Conservation (phyloP, 2,888 invertebrate genomes). For the Diplolepis rosae region DNA sequence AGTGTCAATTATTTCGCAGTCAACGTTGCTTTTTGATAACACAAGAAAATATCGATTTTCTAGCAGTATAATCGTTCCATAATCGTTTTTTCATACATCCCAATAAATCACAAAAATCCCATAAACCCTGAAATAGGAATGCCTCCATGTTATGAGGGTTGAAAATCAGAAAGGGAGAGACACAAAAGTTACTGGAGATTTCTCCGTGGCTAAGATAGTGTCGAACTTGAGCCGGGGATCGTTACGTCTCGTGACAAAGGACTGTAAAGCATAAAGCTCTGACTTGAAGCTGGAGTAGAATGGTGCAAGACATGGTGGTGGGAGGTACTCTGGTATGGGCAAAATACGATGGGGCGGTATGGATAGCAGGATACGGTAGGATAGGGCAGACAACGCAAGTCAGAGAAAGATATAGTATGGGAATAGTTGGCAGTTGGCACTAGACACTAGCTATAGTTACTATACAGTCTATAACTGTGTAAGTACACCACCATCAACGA, state of each 20-base stretch:
- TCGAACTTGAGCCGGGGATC: slow-evolving; percentile 52
- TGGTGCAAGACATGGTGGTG: slow-evolving; percentile 39
- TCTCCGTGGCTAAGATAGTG: slow-evolving; percentile 47
- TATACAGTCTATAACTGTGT: neutral
- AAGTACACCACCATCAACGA: slow-evolving; percentile 7
- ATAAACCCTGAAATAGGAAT: neutral
- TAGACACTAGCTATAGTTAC: slow-evolving; percentile 41
- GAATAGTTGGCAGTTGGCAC: slow-evolving; percentile 48
- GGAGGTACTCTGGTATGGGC: slow-evolving; percentile 33
- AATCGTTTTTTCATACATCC: neutral
- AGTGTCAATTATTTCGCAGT: too few species aligned
- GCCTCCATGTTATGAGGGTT: neutral
- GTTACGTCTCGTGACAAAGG: slow-evolving; percentile 57
- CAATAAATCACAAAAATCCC: neutral
- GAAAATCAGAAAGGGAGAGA: slow-evolving; percentile 10
- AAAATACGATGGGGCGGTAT: slow-evolving; percentile 21
- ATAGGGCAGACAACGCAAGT: slow-evolving; percentile 26
- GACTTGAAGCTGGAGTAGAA: slow-evolving; percentile 45
- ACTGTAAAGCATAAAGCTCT: slow-evolving; percentile 56
- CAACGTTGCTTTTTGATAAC: too few species aligned
- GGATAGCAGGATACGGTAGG: slow-evolving; percentile 1
- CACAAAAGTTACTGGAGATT: slow-evolving; percentile 32
- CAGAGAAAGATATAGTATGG: slow-evolving; percentile 23
- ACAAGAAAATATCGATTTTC: too few species aligned
- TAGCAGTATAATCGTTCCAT: neutral